phyloP scores from a whole-genome alignment of 37 sponge, comb jelly and placozoan genomes.

The Petrosia ficiformis region DNA sequence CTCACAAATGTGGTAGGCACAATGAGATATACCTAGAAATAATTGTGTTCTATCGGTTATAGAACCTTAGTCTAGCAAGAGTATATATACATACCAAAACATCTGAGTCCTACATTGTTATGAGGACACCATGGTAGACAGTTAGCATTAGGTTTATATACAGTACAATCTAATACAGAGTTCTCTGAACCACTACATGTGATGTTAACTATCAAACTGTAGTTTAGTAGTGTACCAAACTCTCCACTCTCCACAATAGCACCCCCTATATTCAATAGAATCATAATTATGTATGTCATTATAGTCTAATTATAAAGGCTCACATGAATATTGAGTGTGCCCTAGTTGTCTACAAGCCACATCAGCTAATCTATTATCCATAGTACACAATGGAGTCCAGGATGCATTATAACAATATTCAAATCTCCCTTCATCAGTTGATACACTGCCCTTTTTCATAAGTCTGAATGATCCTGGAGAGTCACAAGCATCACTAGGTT shows the following conservation, averaged over 20 bases:
- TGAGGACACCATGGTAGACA: background rate
- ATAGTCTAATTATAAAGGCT: background rate
- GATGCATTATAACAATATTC: constrained; percentile 6
- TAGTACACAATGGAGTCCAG: constrained; percentile 1
- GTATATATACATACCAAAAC: background rate
- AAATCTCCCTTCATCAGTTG: background rate
- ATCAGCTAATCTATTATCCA: background rate
- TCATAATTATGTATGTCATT: no score
- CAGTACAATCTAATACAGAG: background rate
- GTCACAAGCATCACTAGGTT: background rate
- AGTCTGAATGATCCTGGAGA: background rate
- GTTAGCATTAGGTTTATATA: background rate
- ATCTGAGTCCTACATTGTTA: constrained; percentile 1
- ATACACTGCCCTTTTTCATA: background rate
- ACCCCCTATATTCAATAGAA: no score
- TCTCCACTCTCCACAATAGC: no score
- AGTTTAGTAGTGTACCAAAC: no score
- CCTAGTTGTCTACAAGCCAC: background rate
- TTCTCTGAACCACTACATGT: background rate
- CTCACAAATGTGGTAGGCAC: no score
- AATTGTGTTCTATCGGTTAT: no score
- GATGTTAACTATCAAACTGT: background rate
- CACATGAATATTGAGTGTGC: background rate
- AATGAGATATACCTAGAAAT: no score
- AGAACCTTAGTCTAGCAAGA: no score